These are phyloP conservation scores for Oryzias sinensis DNA, from an alignment of 2,797 vertebrate genomes.

Conservation along the genomic window DNA sequence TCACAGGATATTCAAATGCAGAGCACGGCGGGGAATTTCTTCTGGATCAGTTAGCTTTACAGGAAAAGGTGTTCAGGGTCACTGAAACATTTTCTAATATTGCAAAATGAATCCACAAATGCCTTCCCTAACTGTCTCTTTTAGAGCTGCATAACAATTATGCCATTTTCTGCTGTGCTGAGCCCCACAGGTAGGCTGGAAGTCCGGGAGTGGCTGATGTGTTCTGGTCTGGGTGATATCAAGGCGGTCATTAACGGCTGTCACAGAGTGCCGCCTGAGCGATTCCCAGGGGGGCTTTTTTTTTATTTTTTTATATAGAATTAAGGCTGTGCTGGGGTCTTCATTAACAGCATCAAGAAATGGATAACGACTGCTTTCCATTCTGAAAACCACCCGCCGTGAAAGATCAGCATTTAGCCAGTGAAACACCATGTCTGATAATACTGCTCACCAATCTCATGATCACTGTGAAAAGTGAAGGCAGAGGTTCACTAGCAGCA, in stretches of 20 bases:
- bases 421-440: slow-evolving; percentile 13
- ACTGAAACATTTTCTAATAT: slow-evolving; percentile 73
- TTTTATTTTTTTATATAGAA: slow-evolving; percentile 14
- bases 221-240: slow-evolving; percentile 58
- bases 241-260: slow-evolving; percentile 70
- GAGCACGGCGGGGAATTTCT: slow-evolving; percentile 48
- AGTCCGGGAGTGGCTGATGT: slow-evolving; percentile 62
- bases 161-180: slow-evolving; percentile 60
- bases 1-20: slow-evolving; percentile 69
- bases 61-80: slow-evolving; percentile 59
- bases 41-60: slow-evolving; percentile 79
- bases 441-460: slow-evolving; percentile 44
- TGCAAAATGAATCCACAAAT: slow-evolving; percentile 57
- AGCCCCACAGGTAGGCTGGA: slow-evolving; percentile 63
- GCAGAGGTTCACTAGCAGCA: no score
- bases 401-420: slow-evolving; percentile 25
- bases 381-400: slow-evolving; percentile 24
- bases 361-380: slow-evolving; percentile 14
- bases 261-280: slow-evolving; percentile 40
- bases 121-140: slow-evolving; percentile 56
- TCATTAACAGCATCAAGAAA: slow-evolving; percentile 26
- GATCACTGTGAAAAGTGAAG: slow-evolving; percentile 39
- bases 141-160: slow-evolving; percentile 63
- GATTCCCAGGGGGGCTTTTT: slow-evolving; percentile 21
- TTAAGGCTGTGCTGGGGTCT: slow-evolving; percentile 32